phyloP scores from a whole-genome alignment of 2,888 invertebrate genomes.

The Thumatha senex region DNA sequence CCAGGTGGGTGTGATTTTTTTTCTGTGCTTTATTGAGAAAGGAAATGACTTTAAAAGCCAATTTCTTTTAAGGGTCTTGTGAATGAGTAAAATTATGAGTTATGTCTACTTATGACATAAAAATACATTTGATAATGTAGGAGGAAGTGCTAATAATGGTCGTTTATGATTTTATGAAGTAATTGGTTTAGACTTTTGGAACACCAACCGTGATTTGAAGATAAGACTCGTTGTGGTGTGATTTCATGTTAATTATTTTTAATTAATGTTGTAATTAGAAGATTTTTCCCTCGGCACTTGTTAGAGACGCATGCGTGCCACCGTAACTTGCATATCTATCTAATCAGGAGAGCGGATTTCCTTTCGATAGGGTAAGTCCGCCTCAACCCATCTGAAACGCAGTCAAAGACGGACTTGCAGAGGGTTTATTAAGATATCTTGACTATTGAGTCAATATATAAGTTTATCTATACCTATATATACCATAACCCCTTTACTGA shows the following conservation, averaged over 20 bases:
- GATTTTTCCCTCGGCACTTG: not conserved
- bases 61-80: constrained; percentile 28
- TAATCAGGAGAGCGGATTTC: no score
- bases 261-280: no score
- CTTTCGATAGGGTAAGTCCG: no score
- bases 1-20: constrained; percentile 66
- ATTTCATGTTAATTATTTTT: no score
- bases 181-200: not conserved
- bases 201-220: not conserved
- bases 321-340: no score
- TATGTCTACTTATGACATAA: not conserved
- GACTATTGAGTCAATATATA: no score
- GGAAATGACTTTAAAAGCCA: constrained; percentile 53
- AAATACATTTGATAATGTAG: constrained; percentile 5
- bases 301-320: no score
- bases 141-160: constrained; percentile 9
- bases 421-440: no score
- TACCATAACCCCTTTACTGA: no score
- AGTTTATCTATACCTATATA: no score
- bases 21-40: constrained; percentile 37
- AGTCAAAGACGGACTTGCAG: no score
- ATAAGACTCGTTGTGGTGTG: not conserved
- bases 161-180: constrained; percentile 2
- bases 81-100: constrained; percentile 19
- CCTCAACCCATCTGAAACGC: no score